These are phyloP conservation scores for Morpho deidamia DNA, from an alignment of 2,888 invertebrate species.

Conservation along the genomic window DNA sequence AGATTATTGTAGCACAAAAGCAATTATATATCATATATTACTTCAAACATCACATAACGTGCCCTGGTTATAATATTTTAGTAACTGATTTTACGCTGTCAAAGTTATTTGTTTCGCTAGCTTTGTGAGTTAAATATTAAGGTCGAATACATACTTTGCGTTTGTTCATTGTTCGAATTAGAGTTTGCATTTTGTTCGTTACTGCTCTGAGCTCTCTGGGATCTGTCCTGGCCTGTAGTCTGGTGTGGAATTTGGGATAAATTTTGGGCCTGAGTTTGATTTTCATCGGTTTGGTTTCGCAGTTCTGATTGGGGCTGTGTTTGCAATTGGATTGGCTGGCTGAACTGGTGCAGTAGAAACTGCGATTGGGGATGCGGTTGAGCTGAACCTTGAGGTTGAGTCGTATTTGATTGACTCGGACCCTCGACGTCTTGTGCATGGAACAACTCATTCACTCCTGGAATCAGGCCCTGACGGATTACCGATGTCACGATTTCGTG, in stretches of 20 bases:
- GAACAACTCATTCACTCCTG: constrained; percentile 31
- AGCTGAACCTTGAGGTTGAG: constrained; percentile 1
- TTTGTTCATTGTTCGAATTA: constrained; percentile 11
- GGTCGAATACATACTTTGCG: constrained; percentile 19
- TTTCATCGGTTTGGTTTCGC: neutral
- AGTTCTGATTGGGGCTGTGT: neutral
- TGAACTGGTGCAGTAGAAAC: neutral
- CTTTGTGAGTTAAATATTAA: neutral
- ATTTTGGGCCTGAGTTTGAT: neutral
- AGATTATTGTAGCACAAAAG: neutral
- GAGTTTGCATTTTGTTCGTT: constrained; percentile 9
- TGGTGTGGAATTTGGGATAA: constrained; percentile 7
- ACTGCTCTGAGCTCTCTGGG: constrained; percentile 13
- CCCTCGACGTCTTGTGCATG: constrained; percentile 25
- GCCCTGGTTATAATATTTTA: constrained; percentile 1
- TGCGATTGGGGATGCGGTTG: neutral
- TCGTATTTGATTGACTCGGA: constrained; percentile 1
- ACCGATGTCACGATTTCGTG: constrained; percentile 48
- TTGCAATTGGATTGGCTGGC: neutral
- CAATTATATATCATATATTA: neutral
- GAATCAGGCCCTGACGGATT: constrained; percentile 43
- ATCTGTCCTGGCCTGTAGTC: constrained; percentile 6
- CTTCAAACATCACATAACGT: neutral
- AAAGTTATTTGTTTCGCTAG: neutral
- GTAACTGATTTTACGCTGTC: neutral